Evolutionary conservation across 1,140 invertebrate species (phyloP).

Genomic region (Drosophila orena): DNA sequence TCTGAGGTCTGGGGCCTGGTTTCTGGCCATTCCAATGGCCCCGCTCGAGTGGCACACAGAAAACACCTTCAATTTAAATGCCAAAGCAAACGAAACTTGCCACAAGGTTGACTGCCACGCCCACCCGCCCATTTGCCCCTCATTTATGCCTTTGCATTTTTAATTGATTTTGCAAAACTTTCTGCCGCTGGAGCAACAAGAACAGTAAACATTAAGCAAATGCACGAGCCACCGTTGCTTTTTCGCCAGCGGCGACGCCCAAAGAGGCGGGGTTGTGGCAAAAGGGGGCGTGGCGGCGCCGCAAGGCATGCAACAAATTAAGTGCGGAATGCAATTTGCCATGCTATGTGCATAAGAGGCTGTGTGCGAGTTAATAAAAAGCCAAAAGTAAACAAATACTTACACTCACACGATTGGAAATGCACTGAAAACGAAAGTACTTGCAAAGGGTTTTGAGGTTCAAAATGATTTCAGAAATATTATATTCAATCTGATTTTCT

Average conservation of each 20-base stretch:
- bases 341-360: conserved; percentile 3
- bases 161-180: conserved; percentile 72
- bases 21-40: conserved; percentile 17
- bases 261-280: conserved; percentile 2
- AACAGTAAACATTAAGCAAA: conserved; percentile 42
- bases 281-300: conserved; percentile 27
- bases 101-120: conserved; percentile 43
- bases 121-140: conserved; percentile 13
- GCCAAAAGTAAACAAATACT: conserved; percentile 31
- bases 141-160: conserved; percentile 55
- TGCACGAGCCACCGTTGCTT: conserved; percentile 14
- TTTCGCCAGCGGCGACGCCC: conserved; percentile 11
- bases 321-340: conserved; percentile 67
- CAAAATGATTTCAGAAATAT: too few relatives aligned
- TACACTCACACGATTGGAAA: conserved; percentile 19
- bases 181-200: conserved; percentile 37
- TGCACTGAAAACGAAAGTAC: neutral
- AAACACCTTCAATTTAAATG: conserved; percentile 67
- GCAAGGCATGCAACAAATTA: conserved; percentile 75
- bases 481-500: too few relatives aligned
- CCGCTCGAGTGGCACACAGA: conserved; percentile 16
- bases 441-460: too few relatives aligned
- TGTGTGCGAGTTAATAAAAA: conserved; percentile 53
- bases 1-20: neutral
- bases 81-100: conserved; percentile 52